Evolutionary conservation across 2,888 invertebrate genomes (phyloP).

Genomic region (Trisateles emortualis): DNA sequence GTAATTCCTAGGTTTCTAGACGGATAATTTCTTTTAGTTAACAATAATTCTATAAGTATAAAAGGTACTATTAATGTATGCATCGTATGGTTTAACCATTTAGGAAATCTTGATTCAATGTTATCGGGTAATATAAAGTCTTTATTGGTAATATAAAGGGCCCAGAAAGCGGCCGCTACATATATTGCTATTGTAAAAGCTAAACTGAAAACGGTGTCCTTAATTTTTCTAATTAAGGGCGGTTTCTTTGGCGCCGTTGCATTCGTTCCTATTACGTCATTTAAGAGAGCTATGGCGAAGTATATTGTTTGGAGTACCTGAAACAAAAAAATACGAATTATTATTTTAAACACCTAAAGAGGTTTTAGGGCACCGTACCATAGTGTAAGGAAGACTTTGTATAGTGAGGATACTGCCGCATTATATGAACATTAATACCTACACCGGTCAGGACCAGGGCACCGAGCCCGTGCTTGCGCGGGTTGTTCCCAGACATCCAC

Average conservation of each 20-base stretch:
- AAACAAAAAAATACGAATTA: conserved; percentile 51
- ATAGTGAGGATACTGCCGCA: too few relatives aligned
- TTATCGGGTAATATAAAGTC: conserved; percentile 95
- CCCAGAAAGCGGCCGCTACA: conserved; percentile 96
- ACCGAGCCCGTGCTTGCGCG: too few relatives aligned
- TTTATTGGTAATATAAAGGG: conserved; percentile 92
- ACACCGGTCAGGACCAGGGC: too few relatives aligned
- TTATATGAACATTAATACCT: too few relatives aligned
- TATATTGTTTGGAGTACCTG: conserved; percentile 92
- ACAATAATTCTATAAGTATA: conserved; percentile 90
- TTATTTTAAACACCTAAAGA: too few relatives aligned
- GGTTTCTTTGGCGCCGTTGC: conserved; percentile 85
- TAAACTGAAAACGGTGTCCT: conserved; percentile 89
- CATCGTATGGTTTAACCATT: conserved; percentile 95
- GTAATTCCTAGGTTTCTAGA: conserved; percentile 87
- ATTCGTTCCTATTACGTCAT: conserved; percentile 92
- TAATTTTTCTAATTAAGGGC: conserved; percentile 88
- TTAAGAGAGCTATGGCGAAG: conserved; percentile 90
- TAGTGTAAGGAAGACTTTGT: too few relatives aligned
- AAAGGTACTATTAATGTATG: conserved; percentile 94
- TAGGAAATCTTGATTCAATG: conserved; percentile 93
- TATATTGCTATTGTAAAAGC: conserved; percentile 92
- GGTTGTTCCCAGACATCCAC: too few relatives aligned
- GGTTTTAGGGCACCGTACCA: too few relatives aligned
- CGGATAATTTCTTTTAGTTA: conserved; percentile 91